Percentiles rank a stretch among this genome's conserved stretches.
Conservation (phyloP, 2,797 vertebrate genomes). For the Brachymystax lenok region DNA sequence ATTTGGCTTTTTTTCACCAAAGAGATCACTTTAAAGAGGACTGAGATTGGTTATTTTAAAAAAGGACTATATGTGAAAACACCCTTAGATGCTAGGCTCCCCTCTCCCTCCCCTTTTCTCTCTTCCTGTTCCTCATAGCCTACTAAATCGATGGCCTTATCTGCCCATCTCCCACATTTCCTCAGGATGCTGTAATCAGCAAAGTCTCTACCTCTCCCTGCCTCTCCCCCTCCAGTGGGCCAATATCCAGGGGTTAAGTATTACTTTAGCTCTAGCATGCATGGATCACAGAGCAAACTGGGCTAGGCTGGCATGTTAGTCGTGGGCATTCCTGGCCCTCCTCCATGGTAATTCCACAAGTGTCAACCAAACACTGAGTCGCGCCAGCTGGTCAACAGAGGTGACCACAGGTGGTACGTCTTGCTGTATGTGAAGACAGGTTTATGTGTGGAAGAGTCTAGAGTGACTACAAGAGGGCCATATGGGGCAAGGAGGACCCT, state of each 20-base stretch:
- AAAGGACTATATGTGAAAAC: too few species aligned
- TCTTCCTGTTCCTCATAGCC: constrained; percentile 32
- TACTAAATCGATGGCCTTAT: constrained; percentile 33
- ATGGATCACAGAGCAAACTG: not conserved
- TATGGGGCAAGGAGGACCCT: not conserved
- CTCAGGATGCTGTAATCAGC: constrained; percentile 27
- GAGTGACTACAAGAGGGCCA: not conserved
- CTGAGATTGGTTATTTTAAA: too few species aligned
- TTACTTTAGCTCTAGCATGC: not conserved
- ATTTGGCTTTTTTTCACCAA: too few species aligned
- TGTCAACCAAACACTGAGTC: constrained; percentile 44
- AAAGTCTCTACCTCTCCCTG: not conserved
- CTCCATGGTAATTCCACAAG: constrained; percentile 19
- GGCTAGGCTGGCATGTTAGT: too few species aligned
- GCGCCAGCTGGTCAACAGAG: constrained; percentile 18
- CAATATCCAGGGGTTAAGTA: not conserved
- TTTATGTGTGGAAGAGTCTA: not conserved
- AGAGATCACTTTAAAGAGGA: too few species aligned
- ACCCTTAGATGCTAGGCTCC: constrained; percentile 6
- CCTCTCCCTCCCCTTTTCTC: not conserved
- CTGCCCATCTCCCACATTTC: constrained; percentile 37
- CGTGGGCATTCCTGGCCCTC: constrained; percentile 25
- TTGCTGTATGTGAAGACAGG: not conserved
- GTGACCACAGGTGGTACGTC: not conserved
- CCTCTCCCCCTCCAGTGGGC: not conserved